Evolutionary conservation across 2,113 vertebrate genomes (phyloP).

Genomic region (Myrmecobius fasciatus): DNA sequence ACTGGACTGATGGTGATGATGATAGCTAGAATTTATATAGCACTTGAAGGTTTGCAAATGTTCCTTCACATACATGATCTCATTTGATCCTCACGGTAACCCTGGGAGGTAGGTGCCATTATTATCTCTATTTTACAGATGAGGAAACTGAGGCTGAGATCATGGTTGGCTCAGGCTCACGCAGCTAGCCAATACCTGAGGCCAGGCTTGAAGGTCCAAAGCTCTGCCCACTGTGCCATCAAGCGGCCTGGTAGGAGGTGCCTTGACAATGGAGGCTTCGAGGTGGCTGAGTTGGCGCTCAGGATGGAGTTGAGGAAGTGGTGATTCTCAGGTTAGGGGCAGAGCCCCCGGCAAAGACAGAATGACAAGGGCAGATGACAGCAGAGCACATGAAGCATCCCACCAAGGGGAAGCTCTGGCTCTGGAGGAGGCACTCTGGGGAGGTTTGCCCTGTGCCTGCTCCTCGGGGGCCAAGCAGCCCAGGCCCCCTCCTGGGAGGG

Average conservation of each 20-base stretch:
- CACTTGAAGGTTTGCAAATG: neutral
- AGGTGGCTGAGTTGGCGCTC: neutral
- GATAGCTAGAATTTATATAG: neutral
- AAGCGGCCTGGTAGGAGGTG: neutral
- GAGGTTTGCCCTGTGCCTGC: neutral
- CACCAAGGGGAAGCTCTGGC: neutral
- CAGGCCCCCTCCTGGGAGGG: neutral
- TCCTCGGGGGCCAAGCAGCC: neutral
- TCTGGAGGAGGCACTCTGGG: neutral
- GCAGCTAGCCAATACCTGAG: neutral
- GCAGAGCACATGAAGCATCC: neutral
- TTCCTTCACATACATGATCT: neutral
- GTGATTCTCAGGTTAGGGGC: no score
- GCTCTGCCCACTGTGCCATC: neutral
- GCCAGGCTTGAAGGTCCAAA: neutral
- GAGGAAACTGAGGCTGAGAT: neutral
- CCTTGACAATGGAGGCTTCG: neutral
- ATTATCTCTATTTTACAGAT: neutral
- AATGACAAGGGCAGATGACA: neutral
- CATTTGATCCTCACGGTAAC: neutral
- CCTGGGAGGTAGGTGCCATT: neutral
- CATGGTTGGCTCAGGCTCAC: neutral
- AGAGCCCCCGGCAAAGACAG: neutral
- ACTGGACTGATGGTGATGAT: no score
- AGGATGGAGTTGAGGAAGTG: neutral